Evolutionary conservation across 2,113 vertebrate species (phyloP).

Genomic region (Chloropsis cyanopogon): DNA sequence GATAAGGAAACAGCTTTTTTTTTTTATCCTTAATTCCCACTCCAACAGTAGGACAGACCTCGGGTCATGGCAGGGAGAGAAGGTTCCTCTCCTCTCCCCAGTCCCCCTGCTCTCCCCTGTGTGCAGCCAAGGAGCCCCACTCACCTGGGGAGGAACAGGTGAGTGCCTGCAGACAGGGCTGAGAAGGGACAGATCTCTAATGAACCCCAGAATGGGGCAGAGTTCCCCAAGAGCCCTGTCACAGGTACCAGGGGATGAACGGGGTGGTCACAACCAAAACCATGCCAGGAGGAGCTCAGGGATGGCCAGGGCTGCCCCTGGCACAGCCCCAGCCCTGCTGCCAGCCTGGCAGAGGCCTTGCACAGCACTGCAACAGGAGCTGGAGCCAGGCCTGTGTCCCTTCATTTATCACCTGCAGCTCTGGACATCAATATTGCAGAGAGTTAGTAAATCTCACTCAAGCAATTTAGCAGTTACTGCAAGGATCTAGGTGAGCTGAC

Average conservation of each 20-base stretch:
- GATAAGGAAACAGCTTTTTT: background rate
- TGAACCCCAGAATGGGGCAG: accelerated
- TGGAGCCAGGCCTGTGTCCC: background rate
- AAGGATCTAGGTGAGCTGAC: slow-evolving; percentile 19
- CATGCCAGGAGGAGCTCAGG: background rate
- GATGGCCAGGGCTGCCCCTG: background rate
- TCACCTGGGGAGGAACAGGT: background rate
- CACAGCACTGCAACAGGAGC: background rate
- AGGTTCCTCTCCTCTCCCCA: background rate
- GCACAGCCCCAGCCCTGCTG: background rate
- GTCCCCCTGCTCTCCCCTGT: background rate
- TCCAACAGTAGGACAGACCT: background rate
- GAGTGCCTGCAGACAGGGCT: background rate
- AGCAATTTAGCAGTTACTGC: background rate
- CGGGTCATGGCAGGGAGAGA: background rate
- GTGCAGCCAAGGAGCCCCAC: background rate
- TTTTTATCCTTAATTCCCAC: background rate
- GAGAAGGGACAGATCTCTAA: background rate
- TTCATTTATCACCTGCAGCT: slow-evolving; percentile 17
- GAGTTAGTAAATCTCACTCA: slow-evolving; percentile 55
- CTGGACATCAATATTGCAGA: slow-evolving; percentile 13
- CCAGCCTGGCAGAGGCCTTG: background rate
- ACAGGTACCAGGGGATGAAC: background rate
- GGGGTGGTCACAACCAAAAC: background rate
- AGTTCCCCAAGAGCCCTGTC: accelerated